Conservation (phyloP, 2,888 invertebrate genomes). For the Esperia sulphurella region DNA sequence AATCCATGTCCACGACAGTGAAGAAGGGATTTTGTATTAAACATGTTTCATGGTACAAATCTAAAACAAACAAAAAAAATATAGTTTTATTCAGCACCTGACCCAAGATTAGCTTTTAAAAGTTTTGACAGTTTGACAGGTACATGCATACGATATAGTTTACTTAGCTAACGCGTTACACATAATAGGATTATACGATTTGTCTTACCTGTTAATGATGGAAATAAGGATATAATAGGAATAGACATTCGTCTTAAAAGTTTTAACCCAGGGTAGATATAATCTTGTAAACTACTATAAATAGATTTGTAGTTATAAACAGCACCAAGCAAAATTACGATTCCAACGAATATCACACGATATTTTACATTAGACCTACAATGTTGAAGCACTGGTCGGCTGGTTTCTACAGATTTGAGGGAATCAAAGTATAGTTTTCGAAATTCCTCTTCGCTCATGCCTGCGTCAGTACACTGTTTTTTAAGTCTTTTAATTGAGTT, state of each 20-base stretch:
- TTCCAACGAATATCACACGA: not conserved
- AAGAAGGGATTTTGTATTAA: slow-evolving; percentile 91
- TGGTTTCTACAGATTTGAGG: slow-evolving; percentile 53
- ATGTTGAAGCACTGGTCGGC: slow-evolving; percentile 1
- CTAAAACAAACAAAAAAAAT: slow-evolving; percentile 57
- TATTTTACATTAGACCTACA: not conserved
- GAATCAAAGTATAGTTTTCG: slow-evolving; percentile 75
- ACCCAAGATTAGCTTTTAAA: no score
- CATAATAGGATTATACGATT: not conserved
- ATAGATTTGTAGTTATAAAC: slow-evolving; percentile 80
- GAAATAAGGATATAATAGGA: slow-evolving; percentile 87
- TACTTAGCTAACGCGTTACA: no score
- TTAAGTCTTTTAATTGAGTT: slow-evolving; percentile 79
- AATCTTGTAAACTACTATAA: slow-evolving; percentile 85
- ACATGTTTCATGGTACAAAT: slow-evolving; percentile 91
- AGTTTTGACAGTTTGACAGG: no score
- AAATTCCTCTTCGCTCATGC: slow-evolving; percentile 82
- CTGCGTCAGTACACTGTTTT: slow-evolving; percentile 76
- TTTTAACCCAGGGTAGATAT: slow-evolving; percentile 89
- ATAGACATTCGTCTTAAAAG: slow-evolving; percentile 85
- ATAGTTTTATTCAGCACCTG: no score
- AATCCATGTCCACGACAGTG: slow-evolving; percentile 89
- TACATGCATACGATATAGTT: no score
- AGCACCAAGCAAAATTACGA: slow-evolving; percentile 32
- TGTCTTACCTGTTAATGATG: slow-evolving; percentile 83